Conservation (phyloP, 2,797 vertebrate genomes). For the Peromyscus melanophrys region DNA sequence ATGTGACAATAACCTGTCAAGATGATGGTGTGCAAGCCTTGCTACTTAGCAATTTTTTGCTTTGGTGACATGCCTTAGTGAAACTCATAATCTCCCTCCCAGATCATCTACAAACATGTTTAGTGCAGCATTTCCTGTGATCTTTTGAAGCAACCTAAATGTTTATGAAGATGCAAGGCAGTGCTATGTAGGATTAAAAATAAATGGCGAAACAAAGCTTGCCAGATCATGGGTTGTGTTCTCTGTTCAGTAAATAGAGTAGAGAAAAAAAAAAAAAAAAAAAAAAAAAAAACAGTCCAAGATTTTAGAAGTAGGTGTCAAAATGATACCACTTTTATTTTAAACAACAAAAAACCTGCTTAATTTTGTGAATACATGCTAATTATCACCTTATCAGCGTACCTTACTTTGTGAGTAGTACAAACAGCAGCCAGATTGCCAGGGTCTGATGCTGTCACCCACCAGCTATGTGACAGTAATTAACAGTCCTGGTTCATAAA, state of each 20-base stretch:
- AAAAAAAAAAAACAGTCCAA: not conserved
- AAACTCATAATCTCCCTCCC: conserved; percentile 13
- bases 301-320: conserved; percentile 65
- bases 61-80: not conserved
- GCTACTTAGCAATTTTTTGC: not conserved
- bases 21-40: not conserved
- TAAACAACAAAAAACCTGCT: not conserved
- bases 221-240: conserved; percentile 4
- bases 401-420: not conserved
- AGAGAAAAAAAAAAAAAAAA: not conserved
- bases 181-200: conserved; percentile 26
- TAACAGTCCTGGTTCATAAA: not conserved
- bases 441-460: not conserved
- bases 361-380: not conserved
- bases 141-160: conserved; percentile 58
- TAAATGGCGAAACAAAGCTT: not conserved
- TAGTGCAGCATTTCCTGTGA: not conserved
- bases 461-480: conserved; percentile 25
- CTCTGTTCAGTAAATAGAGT: conserved; percentile 1
- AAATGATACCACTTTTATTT: conserved; percentile 15
- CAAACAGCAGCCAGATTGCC: not conserved
- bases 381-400: not conserved
- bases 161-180: conserved; percentile 56
- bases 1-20: not conserved
- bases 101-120: not conserved